Conservation (phyloP, 2,888 invertebrate species). For the Argyresthia albistria region DNA sequence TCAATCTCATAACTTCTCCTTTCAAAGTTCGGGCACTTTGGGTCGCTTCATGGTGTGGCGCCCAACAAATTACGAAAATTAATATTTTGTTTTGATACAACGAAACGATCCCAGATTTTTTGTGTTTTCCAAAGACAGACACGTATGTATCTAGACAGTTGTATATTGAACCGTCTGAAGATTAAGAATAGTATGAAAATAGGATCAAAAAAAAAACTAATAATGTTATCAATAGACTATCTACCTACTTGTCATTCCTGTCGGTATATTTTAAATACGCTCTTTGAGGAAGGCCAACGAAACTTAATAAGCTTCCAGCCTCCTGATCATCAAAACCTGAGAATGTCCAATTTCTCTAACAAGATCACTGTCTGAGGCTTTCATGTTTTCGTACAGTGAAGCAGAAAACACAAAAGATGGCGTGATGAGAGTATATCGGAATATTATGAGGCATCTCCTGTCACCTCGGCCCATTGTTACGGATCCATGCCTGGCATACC, state of each 20-base stretch:
- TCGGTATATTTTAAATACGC: too few species aligned
- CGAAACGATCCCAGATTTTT: not conserved
- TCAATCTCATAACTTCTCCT: not conserved
- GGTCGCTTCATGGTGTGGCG: not conserved
- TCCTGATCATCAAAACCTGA: too few species aligned
- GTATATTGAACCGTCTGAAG: too few species aligned
- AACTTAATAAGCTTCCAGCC: too few species aligned
- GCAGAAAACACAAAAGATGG: constrained; percentile 7
- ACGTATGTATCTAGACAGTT: too few species aligned
- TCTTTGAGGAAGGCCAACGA: too few species aligned
- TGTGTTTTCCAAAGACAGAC: not conserved
- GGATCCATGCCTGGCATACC: constrained; percentile 1
- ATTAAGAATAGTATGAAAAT: too few species aligned
- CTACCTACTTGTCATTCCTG: too few species aligned
- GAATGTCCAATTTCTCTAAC: too few species aligned
- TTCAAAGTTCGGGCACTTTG: not conserved
- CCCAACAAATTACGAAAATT: not conserved
- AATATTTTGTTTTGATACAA: not conserved
- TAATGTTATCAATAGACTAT: too few species aligned
- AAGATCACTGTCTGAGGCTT: too few species aligned
- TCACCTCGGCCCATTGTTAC: not conserved
- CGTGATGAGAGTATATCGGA: constrained; percentile 8
- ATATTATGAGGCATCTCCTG: constrained; percentile 3
- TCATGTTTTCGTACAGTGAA: not conserved
- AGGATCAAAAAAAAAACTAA: too few species aligned